Conservation (phyloP, 2,113 vertebrate genomes). For the Coryphaenoides rupestris region DNA sequence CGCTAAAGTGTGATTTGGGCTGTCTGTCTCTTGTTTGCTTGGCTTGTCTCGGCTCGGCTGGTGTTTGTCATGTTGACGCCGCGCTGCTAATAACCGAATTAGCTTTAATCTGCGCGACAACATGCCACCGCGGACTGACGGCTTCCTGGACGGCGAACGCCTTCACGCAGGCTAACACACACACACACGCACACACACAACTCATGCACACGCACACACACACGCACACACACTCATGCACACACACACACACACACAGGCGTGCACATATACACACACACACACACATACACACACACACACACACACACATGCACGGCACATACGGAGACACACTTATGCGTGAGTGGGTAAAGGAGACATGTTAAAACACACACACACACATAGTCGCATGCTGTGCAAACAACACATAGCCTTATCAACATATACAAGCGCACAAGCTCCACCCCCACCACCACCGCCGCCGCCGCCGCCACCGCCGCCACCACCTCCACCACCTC, state of each 20-base stretch:
- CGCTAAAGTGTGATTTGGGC: constrained; percentile 34
- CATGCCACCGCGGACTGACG: constrained; percentile 44
- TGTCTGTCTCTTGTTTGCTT: constrained; percentile 50
- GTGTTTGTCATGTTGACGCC: constrained; percentile 57
- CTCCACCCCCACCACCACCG: too few relatives aligned
- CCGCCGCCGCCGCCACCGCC: too few relatives aligned
- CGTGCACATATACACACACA: not conserved
- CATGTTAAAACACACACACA: too few relatives aligned
- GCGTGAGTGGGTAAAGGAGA: too few relatives aligned
- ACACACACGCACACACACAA: not conserved
- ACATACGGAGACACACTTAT: too few relatives aligned
- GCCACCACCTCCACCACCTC: too few relatives aligned
- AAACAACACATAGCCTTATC: too few relatives aligned
- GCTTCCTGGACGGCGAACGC: constrained; percentile 36
- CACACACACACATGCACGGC: too few relatives aligned
- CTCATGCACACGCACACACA: too few relatives aligned
- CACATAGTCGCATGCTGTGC: too few relatives aligned
- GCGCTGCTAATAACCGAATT: constrained; percentile 53
- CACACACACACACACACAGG: not conserved
- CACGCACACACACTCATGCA: not conserved
- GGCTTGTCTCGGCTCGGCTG: constrained; percentile 56
- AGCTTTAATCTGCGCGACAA: constrained; percentile 56
- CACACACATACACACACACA: not conserved
- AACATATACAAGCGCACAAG: too few relatives aligned
- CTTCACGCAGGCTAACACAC: not conserved